These are phyloP conservation scores for Cydia splendana DNA, from an alignment of 1,140 invertebrate genomes.

Conservation along the genomic window DNA sequence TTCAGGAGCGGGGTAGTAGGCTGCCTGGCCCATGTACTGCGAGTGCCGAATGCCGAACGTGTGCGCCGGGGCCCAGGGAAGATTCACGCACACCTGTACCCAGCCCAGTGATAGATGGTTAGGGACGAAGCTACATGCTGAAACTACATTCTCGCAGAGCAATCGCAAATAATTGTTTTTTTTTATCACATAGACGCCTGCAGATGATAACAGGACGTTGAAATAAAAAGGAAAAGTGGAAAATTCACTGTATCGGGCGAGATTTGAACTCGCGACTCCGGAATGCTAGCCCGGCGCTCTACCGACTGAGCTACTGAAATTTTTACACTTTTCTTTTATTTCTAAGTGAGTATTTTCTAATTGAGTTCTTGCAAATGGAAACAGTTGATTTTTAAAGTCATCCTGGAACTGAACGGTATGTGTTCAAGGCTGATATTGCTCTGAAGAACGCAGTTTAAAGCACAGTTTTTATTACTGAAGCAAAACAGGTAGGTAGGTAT, in stretches of 20 bases:
- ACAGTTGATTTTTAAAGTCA: no score
- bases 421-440: neutral
- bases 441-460: neutral
- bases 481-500: neutral
- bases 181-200: no score
- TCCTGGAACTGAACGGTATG: neutral
- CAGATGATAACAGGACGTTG: no score
- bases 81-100: constrained; percentile 74
- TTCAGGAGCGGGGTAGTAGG: constrained; percentile 63
- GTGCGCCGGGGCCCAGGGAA: constrained; percentile 81
- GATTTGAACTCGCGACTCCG: no score
- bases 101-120: constrained; percentile 40
- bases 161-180: neutral
- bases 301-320: no score
- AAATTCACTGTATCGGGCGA: no score
- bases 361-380: no score
- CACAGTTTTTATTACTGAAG: neutral
- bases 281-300: no score
- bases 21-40: constrained; percentile 81
- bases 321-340: no score
- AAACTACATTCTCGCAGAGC: neutral
- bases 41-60: constrained; percentile 90
- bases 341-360: no score
- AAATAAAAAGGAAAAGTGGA: no score
- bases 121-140: neutral